phyloP scores from a whole-genome alignment of 2,888 invertebrate species.

The Sceliomorpha sp. region DNA sequence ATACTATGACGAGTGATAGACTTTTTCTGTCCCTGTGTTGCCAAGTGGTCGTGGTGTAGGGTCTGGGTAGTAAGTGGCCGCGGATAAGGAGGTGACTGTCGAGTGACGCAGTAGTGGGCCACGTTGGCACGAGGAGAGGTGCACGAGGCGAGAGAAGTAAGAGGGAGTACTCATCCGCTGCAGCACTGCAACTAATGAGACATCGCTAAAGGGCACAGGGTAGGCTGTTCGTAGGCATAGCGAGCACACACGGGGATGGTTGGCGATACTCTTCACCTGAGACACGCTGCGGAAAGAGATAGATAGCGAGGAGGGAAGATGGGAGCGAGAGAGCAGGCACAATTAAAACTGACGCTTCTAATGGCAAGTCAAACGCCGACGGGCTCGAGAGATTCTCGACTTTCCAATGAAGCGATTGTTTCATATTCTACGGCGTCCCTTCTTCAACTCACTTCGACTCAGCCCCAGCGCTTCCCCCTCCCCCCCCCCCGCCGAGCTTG shows the following conservation, averaged over 20 bases:
- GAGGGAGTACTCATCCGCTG: conserved; percentile 75
- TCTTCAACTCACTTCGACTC: conserved; percentile 62
- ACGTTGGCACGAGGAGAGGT: conserved; percentile 57
- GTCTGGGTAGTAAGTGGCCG: conserved; percentile 70
- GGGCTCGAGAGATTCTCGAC: conserved; percentile 80
- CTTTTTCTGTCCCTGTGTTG: conserved; percentile 52
- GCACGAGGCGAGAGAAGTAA: conserved; percentile 50
- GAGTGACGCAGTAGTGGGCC: conserved; percentile 66
- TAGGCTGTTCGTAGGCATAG: conserved; percentile 68
- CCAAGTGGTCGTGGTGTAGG: conserved; percentile 42
- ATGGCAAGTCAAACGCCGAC: conserved; percentile 81
- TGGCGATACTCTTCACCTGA: conserved; percentile 79
- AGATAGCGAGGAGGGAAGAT: conserved; percentile 61
- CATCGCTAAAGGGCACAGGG: conserved; percentile 80
- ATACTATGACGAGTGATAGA: conserved; percentile 48
- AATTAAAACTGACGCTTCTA: conserved; percentile 81
- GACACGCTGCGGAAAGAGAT: conserved; percentile 73
- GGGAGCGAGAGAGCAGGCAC: conserved; percentile 75
- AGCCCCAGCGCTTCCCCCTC: no score
- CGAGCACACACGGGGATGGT: conserved; percentile 70
- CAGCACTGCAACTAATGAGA: conserved; percentile 80
- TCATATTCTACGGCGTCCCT: conserved; percentile 74
- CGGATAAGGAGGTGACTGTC: conserved; percentile 76
- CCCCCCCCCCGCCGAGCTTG: conserved; percentile 55
- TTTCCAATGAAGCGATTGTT: conserved; percentile 81